Evolutionary conservation across 2,113 vertebrate genomes (phyloP).

Genomic region (Nothoprocta perdicaria): DNA sequence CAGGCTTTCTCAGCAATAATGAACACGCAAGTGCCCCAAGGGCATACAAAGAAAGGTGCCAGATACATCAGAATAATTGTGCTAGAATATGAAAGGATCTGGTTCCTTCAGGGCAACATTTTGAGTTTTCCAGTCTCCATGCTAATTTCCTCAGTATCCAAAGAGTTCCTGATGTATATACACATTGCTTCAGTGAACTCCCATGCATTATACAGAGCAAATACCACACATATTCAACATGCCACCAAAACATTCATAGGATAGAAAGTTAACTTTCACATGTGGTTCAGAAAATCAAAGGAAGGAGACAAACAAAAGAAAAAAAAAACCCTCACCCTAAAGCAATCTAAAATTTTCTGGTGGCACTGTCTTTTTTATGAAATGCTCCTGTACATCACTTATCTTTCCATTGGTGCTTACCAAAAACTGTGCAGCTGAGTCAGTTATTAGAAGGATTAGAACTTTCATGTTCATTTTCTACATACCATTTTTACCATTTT

Average conservation of each 20-base stretch:
- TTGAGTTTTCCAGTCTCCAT: neutral
- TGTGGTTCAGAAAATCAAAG: neutral
- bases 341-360: neutral
- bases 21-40: neutral
- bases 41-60: neutral
- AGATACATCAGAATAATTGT: neutral
- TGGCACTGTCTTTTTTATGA: neutral
- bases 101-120: neutral
- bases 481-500: neutral
- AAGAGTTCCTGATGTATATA: neutral
- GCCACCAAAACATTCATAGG: neutral
- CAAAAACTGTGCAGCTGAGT: accelerated
- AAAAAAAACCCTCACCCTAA: neutral
- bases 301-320: neutral
- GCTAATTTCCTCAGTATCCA: neutral
- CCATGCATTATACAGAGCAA: accelerated
- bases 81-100: neutral
- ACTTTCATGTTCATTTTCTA: neutral
- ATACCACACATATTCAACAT: accelerated
- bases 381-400: neutral
- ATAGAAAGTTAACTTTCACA: neutral
- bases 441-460: neutral
- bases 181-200: neutral
- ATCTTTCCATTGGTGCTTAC: neutral
- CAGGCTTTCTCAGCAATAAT: neutral